A percentile compares a stretch with the other conserved stretches of the same genome.
Conservation (phyloP, 2,113 vertebrate genomes). For the Urocitellus parryii region DNA sequence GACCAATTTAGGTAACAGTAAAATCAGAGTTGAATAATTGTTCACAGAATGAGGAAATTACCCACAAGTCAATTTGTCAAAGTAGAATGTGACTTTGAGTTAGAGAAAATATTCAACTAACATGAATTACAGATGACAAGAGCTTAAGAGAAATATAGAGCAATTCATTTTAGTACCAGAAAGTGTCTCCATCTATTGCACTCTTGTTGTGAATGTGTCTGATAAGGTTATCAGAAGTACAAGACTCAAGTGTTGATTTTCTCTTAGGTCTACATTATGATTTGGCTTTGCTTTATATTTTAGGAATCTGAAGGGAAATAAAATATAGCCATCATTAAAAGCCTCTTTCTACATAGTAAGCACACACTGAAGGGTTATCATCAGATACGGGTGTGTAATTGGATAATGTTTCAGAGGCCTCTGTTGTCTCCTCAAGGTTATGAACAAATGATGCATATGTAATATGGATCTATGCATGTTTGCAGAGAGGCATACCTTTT, state of each 20-base stretch:
- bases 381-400: conserved; percentile 49
- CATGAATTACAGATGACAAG: conserved; percentile 74
- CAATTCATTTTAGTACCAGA: conserved; percentile 74
- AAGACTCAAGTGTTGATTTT: conserved; percentile 74
- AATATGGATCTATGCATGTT: conserved; percentile 34
- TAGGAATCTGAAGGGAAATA: conserved; percentile 66
- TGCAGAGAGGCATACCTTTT: background rate
- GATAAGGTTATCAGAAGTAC: conserved; percentile 75
- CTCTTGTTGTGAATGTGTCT: conserved; percentile 63
- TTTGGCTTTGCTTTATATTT: conserved; percentile 57
- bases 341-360: conserved; percentile 67
- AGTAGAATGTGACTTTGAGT: conserved; percentile 66
- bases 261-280: conserved; percentile 66
- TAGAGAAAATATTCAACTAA: conserved; percentile 72
- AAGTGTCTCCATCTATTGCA: conserved; percentile 71
- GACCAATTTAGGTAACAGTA: conserved; percentile 72
- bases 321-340: conserved; percentile 67
- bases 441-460: conserved; percentile 36
- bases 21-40: conserved; percentile 82
- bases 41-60: conserved; percentile 76
- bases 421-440: background rate
- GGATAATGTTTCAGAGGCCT: conserved; percentile 60
- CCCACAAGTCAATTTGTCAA: conserved; percentile 77
- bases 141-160: conserved; percentile 66
- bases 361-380: conserved; percentile 43